Evolutionary conservation across 2,888 invertebrate species (phyloP).

Genomic region (Hirtodrosophila trivittata): DNA sequence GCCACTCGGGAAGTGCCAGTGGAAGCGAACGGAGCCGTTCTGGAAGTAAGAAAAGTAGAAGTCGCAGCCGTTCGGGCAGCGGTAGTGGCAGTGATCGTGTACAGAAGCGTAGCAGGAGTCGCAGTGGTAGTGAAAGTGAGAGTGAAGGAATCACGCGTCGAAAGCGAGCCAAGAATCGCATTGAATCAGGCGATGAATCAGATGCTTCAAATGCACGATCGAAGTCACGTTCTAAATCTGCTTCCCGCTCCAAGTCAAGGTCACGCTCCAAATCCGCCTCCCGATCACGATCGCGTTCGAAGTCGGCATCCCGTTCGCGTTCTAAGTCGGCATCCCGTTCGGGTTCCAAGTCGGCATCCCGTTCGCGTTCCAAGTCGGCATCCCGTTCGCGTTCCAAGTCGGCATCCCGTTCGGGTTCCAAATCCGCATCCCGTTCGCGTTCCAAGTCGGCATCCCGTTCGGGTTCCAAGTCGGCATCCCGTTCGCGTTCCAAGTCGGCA

Average conservation of each 20-base stretch:
- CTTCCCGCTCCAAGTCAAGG: constrained; percentile 62
- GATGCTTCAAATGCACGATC: constrained; percentile 61
- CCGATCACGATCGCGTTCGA: too few relatives aligned
- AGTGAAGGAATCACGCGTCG: constrained; percentile 55
- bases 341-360: constrained; percentile 54
- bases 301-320: too few relatives aligned
- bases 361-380: constrained; percentile 46
- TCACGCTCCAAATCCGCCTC: constrained; percentile 67
- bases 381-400: constrained; percentile 50
- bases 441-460: constrained; percentile 73
- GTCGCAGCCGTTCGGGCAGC: too few relatives aligned
- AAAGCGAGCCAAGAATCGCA: constrained; percentile 65
- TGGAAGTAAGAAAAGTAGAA: constrained; percentile 72
- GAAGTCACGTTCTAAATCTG: constrained; percentile 41
- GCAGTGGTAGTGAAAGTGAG: constrained; percentile 71
- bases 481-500: constrained; percentile 34
- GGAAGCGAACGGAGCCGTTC: constrained; percentile 58
- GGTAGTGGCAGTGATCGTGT: constrained; percentile 72
- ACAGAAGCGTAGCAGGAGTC: constrained; percentile 67
- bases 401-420: constrained; percentile 54
- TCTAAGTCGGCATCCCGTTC: constrained; percentile 50
- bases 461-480: constrained; percentile 72
- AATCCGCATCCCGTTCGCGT: constrained; percentile 65
- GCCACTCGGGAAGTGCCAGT: constrained; percentile 35
- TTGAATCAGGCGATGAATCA: constrained; percentile 74